A percentile compares a stretch with the other conserved stretches of the same genome.
These are phyloP conservation scores for Pteruthius melanotis DNA, from an alignment of 2,113 vertebrate species.

Conservation along the genomic window DNA sequence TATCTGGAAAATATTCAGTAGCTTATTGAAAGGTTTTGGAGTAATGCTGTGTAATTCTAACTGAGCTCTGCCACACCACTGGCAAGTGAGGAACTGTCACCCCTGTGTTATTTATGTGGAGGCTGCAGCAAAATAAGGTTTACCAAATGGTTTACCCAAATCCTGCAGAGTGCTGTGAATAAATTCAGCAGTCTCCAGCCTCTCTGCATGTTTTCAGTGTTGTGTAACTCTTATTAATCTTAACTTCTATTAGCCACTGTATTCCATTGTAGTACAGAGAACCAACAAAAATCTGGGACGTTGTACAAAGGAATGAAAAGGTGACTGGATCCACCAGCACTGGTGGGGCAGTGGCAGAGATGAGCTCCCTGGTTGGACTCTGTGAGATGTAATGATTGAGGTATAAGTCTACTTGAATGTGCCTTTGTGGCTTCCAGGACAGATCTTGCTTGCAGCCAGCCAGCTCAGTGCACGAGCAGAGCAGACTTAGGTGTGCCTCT, in stretches of 20 bases:
- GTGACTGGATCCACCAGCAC: neutral
- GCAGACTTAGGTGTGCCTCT: neutral
- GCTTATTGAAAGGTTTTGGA: neutral
- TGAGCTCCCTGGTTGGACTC: neutral
- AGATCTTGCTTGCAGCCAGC: neutral
- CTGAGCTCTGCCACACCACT: neutral
- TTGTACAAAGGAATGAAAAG: neutral
- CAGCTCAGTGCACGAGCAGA: neutral
- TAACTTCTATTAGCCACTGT: neutral
- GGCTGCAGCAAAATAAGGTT: neutral
- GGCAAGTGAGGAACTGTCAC: neutral
- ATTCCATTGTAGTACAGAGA: neutral
- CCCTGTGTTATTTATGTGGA: neutral
- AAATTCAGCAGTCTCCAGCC: neutral
- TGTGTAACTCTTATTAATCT: neutral
- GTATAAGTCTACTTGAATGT: neutral
- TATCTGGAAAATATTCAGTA: neutral
- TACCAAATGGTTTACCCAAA: neutral
- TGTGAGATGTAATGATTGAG: neutral
- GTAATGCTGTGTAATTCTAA: neutral
- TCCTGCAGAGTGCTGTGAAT: neutral
- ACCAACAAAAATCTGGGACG: neutral
- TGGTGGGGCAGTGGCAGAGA: neutral
- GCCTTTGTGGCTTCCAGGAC: neutral
- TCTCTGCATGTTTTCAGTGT: neutral